Evolutionary conservation across 2,888 invertebrate genomes (phyloP).

Genomic region (Strigamia crassipes): DNA sequence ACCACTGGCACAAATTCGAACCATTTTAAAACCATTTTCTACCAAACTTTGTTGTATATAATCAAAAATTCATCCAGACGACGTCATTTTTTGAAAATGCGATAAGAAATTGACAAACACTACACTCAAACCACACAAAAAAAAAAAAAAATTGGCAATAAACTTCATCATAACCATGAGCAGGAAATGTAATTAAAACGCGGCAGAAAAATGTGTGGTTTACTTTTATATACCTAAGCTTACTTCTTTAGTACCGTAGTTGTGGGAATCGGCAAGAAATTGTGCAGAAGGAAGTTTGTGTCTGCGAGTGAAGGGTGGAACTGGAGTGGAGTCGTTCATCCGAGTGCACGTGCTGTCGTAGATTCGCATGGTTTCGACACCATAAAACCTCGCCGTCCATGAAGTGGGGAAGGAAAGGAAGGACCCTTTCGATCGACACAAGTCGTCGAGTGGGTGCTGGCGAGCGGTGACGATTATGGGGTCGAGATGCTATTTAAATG

Average conservation of each 20-base stretch:
- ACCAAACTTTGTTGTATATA: too few relatives aligned
- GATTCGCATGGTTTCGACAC: conserved; percentile 12
- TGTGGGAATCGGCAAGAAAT: not conserved
- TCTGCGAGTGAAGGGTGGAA: not conserved
- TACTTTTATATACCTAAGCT: not conserved
- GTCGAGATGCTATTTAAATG: conserved; percentile 27
- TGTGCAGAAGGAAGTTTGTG: conserved; percentile 31
- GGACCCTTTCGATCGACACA: conserved; percentile 2
- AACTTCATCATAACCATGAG: too few relatives aligned
- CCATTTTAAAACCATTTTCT: too few relatives aligned
- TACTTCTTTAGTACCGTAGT: not conserved
- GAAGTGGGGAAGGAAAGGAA: not conserved
- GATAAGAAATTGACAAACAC: too few relatives aligned
- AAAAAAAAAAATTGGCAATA: too few relatives aligned
- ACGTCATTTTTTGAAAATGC: too few relatives aligned
- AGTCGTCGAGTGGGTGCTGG: not conserved
- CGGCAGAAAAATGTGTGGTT: not conserved
- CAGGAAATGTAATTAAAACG: too few relatives aligned
- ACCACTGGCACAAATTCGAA: too few relatives aligned
- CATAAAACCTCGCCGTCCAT: conserved; percentile 1
- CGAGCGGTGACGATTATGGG: conserved; percentile 2
- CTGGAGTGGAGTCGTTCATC: not conserved
- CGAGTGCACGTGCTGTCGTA: not conserved
- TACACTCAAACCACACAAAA: too few relatives aligned
- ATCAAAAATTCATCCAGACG: too few relatives aligned